These are phyloP conservation scores for Leptopilina myrica DNA, from an alignment of 2,888 invertebrate genomes.

Conservation along the genomic window DNA sequence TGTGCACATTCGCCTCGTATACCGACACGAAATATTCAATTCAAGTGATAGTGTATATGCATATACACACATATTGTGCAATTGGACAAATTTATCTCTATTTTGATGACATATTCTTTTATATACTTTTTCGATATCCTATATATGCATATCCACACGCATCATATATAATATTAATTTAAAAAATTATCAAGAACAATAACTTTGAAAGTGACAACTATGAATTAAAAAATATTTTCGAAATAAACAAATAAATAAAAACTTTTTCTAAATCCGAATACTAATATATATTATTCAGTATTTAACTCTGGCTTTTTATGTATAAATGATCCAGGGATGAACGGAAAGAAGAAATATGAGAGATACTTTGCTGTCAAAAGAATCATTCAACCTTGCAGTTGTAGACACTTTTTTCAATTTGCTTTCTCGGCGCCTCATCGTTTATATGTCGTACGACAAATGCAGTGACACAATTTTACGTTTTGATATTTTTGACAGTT, in stretches of 20 bases:
- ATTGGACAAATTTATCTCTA: too few relatives aligned
- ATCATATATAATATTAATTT: too few relatives aligned
- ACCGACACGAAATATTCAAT: constrained; percentile 31
- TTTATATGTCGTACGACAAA: not conserved
- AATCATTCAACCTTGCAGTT: constrained; percentile 27
- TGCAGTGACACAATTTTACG: constrained; percentile 18
- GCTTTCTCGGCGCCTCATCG: constrained; percentile 3
- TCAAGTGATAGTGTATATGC: not conserved
- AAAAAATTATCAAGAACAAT: too few relatives aligned
- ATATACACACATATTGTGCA: not conserved
- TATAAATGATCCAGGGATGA: not conserved
- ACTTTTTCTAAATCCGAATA: too few relatives aligned
- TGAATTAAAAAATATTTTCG: too few relatives aligned
- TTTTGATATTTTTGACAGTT: constrained; percentile 31
- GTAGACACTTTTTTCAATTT: constrained; percentile 38
- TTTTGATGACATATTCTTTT: too few relatives aligned
- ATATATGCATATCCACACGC: too few relatives aligned
- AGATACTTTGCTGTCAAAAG: constrained; percentile 12
- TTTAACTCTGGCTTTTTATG: not conserved
- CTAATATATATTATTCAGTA: constrained; percentile 19
- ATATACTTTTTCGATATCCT: too few relatives aligned
- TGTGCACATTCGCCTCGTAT: constrained; percentile 57
- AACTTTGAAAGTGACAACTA: too few relatives aligned
- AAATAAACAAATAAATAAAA: too few relatives aligned
- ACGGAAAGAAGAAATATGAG: constrained; percentile 27